Conservation (phyloP, 2,113 vertebrate species). For the Craseonycteris thonglongyai region DNA sequence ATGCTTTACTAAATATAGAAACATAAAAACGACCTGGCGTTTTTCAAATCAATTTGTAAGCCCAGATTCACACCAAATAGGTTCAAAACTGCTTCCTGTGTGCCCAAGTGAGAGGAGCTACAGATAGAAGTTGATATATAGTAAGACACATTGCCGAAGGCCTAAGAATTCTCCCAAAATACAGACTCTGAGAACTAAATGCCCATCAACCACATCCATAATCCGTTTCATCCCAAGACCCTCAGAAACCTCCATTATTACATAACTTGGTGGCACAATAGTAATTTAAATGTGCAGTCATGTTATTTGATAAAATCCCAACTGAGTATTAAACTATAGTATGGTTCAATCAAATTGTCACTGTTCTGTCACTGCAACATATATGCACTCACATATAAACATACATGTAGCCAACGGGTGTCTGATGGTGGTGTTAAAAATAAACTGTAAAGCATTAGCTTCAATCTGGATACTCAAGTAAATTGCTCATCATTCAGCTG, state of each 20-base stretch:
- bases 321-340: conserved; percentile 30
- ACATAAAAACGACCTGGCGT: neutral
- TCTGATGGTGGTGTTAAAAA: neutral
- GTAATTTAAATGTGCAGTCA: conserved; percentile 44
- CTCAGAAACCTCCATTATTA: conserved; percentile 9
- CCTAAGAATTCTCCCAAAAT: neutral
- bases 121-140: neutral
- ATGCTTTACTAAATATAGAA: conserved; percentile 40
- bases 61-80: neutral
- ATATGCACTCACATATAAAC: neutral
- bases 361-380: neutral
- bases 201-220: conserved; percentile 17
- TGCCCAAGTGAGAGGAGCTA: neutral
- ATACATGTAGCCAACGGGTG: neutral
- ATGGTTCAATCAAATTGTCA: conserved; percentile 20
- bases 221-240: neutral
- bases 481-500: neutral
- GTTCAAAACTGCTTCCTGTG: neutral
- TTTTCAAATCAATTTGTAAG: conserved; percentile 19
- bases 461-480: neutral
- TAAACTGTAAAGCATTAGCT: neutral
- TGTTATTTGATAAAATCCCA: conserved; percentile 61
- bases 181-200: neutral
- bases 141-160: neutral
- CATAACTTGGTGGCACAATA: neutral